Evolutionary conservation across 1,140 invertebrate genomes (phyloP), one percentile per base, ranked within the genome.

Genomic region (Theocolax elegans): DNA sequence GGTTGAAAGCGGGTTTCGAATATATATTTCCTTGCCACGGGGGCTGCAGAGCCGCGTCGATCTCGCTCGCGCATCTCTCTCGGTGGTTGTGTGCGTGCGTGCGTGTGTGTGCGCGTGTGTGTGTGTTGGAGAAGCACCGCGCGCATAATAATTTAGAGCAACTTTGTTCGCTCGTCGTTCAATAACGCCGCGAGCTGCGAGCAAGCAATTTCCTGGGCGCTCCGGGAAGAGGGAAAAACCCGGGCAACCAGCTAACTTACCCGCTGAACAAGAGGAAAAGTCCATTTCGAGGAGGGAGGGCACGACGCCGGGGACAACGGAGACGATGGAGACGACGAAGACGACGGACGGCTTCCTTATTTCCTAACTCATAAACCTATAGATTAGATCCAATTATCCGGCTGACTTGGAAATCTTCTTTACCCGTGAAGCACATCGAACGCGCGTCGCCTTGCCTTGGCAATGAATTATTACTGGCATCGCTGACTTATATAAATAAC

Each of bases 11-110:
- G 13, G 23, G 15, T n/a, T 38, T 15, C 48, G 62, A 65, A 54
- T 65, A 65, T 53, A 65, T 65, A 53, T 44, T 54, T 65, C 49
- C 49, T 42, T 65, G 49, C 63, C 63, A 54, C 19, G 21, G 56
- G 35, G 21, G 49, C 35, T 65, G 63, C 13, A 40, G 12, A 19
- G 13, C 29, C 31, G 9, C 31, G 58, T 65, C 63, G 48, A 65
- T 59, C 42, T 79, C 79, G 73, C 76, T 81, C 78, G 76, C 76
- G 72, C 74, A 71, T 75, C 72, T 54, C 77, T 66, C 70, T 65
- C 46, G 19, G n/a, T n/a, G n/a, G n/a, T n/a, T n/a, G n/a, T n/a
- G n/a, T n/a, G n/a, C n/a, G n/a, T n/a, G n/a, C n/a, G n/a, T n/a
- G n/a, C n/a, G n/a, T n/a, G n/a, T n/a, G n/a, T n/a, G n/a, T n/a